Percentiles rank a stretch among this genome's conserved stretches.
Evolutionary conservation across 2,888 invertebrate species (phyloP).

Genomic region (Mactromeris polynyma): DNA sequence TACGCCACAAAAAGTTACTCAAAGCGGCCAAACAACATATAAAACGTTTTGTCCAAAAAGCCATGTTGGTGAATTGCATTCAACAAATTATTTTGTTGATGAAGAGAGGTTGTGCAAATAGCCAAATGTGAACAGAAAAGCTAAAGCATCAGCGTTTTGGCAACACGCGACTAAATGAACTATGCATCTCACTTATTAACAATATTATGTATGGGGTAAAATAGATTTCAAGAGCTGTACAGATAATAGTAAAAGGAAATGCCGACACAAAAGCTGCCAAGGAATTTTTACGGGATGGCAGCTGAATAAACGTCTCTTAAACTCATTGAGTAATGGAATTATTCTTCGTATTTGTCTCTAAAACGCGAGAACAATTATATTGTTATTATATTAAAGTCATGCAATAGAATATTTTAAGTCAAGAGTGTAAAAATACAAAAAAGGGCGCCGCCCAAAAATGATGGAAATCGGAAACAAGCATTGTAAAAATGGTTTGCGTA

Average conservation of each 20-base stretch:
- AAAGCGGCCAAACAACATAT: neutral
- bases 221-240: neutral
- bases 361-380: neutral
- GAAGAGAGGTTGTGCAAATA: neutral
- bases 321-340: neutral
- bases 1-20: neutral
- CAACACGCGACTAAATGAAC: constrained; percentile 6
- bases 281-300: neutral
- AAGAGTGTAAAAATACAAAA: no score
- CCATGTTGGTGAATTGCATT: neutral
- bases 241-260: neutral
- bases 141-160: neutral
- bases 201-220: neutral
- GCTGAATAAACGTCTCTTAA: neutral
- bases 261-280: neutral
- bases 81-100: neutral
- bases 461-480: no score
- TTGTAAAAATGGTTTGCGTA: no score
- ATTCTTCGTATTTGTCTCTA: neutral
- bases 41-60: neutral
- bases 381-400: neutral
- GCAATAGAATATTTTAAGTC: neutral
- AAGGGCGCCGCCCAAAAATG: no score
- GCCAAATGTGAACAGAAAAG: neutral
- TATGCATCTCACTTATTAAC: neutral